phyloP scores from a whole-genome alignment of 2,113 vertebrate genomes.

The Vanacampus margaritifer region DNA sequence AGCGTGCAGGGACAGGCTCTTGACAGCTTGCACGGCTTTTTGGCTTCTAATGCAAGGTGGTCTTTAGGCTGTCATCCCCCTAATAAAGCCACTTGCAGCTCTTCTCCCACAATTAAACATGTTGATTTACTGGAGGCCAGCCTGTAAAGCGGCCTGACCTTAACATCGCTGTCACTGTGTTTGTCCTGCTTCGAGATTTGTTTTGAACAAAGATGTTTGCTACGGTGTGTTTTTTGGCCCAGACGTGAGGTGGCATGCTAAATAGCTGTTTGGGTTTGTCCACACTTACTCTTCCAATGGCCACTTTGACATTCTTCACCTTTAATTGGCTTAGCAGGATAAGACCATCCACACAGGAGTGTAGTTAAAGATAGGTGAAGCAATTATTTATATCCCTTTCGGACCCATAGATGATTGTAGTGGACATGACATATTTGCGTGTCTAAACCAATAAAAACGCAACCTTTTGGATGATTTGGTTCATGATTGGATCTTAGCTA shows the following conservation, averaged over 20 bases:
- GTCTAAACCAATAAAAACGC: too few species aligned
- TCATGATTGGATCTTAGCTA: too few species aligned
- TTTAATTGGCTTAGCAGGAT: too few species aligned
- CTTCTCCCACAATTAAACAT: constrained; percentile 25
- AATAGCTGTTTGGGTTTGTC: background rate
- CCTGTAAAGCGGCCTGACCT: constrained; percentile 20
- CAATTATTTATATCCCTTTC: too few species aligned
- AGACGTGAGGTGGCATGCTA: constrained; percentile 53
- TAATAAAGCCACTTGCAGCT: constrained; percentile 55
- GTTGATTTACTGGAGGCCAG: constrained; percentile 36
- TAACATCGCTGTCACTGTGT: background rate
- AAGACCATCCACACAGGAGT: too few species aligned
- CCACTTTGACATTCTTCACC: too few species aligned
- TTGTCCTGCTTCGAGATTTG: constrained; percentile 21
- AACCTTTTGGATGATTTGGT: too few species aligned
- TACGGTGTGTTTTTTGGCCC: constrained; percentile 24
- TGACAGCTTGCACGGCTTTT: constrained; percentile 12
- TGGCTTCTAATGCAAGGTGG: constrained; percentile 37
- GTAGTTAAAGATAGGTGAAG: too few species aligned
- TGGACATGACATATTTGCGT: too few species aligned
- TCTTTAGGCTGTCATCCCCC: constrained; percentile 45
- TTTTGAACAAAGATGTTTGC: background rate
- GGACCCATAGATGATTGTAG: too few species aligned
- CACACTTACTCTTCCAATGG: background rate
- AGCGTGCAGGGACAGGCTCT: constrained; percentile 50